phyloP scores from a whole-genome alignment of 64 coral and sea anemone species.

The Montipora sp. region DNA sequence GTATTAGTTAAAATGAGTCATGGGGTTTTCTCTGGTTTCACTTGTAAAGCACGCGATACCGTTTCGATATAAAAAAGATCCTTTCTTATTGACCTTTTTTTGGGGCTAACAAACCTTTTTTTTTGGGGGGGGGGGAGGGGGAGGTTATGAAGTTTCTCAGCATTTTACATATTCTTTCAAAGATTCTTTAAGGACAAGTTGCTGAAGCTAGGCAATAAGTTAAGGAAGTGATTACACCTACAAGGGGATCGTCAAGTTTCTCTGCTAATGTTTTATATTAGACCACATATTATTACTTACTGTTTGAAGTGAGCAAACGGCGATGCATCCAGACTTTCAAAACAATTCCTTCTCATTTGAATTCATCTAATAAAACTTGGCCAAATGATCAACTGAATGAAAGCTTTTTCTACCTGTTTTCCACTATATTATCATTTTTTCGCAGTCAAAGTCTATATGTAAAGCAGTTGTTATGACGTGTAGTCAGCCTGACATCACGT shows the following conservation, averaged over 20 bases:
- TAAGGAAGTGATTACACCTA: background rate
- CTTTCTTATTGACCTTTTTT: too few relatives aligned
- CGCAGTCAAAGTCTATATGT: slow-evolving; percentile 3
- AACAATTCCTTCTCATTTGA: background rate
- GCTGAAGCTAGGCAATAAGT: background rate
- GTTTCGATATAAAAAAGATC: too few relatives aligned
- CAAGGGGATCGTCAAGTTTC: background rate
- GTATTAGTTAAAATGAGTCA: too few relatives aligned
- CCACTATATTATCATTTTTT: background rate
- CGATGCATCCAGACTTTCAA: background rate
- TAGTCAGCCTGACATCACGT: background rate
- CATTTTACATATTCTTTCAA: too few relatives aligned
- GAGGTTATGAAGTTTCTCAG: too few relatives aligned
- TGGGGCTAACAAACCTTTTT: too few relatives aligned
- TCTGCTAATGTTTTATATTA: background rate
- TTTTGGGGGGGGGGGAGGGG: too few relatives aligned
- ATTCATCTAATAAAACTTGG: background rate
- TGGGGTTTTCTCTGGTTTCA: too few relatives aligned
- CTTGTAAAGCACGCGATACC: too few relatives aligned
- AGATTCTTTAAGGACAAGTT: too few relatives aligned
- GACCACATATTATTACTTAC: background rate
- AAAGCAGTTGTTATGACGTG: background rate
- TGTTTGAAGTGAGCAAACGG: background rate
- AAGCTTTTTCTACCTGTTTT: background rate
- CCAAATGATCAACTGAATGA: background rate